Evolutionary conservation across 30 jellyfish, hydroid and myxozoan species (phyloP), one percentile per base, ranked within the genome.

Genomic region (Phacellophora camtschatica): DNA sequence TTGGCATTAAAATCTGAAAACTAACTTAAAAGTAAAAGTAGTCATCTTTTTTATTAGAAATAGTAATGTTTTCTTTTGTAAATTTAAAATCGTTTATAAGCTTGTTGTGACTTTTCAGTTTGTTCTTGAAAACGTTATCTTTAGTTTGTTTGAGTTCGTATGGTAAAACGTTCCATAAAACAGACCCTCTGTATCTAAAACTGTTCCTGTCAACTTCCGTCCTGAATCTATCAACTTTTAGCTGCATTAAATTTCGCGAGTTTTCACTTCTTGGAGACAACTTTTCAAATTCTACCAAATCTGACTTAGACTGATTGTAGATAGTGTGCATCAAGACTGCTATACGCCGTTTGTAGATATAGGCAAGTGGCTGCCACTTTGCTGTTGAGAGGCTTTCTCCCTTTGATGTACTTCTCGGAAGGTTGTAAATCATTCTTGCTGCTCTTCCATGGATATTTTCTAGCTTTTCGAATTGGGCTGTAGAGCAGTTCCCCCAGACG

Each of bases 401-500:
- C 64, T 49, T 0, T 7, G 64, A 49, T 49, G 64, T 0, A 49
- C 15, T 49, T 49, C 64, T 49, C 23, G 64, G 0, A 49, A 49
- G 64, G 16, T 4, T 49, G 16, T 0, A 33, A 64, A 9, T 20
- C 54, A n/a, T n/a, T n/a, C n/a, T n/a, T n/a, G n/a, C n/a, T n/a
- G n/a, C n/a, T n/a, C n/a, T n/a, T n/a, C n/a, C n/a, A n/a, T n/a
- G n/a, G n/a, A n/a, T n/a, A n/a, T n/a, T n/a, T n/a, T n/a, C n/a
- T n/a, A n/a, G n/a, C n/a, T n/a, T 20, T 8, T 66, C 63, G 34
- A 0, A 0, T 69, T 46, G 63, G 1, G 79, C 48, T 54, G 80
- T 32, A 10, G 88, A 75, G 78, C 78, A 75, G 66, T 54, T 75
- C 29, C 68, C 46, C 88, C 88, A 54, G 65, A 75, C 78, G 33